These are phyloP conservation scores for Parambassis ranga DNA, from an alignment of 2,797 vertebrate species.

Conservation along the genomic window DNA sequence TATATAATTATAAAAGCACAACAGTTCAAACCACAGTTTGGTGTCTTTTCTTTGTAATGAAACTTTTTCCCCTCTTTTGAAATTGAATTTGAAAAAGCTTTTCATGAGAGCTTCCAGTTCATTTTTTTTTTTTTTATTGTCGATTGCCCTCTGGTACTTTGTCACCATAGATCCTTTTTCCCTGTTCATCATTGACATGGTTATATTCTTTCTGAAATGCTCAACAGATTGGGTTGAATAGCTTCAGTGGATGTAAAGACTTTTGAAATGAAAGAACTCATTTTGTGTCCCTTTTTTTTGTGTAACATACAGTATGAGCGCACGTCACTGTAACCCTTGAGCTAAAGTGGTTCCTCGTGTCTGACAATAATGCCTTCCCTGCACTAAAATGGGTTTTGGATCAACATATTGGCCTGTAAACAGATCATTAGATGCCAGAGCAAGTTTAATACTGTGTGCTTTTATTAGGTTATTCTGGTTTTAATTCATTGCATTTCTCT, in stretches of 20 bases:
- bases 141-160: background rate
- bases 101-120: background rate
- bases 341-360: conserved; percentile 2
- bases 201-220: background rate
- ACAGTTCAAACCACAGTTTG: too few relatives aligned
- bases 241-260: background rate
- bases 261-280: background rate
- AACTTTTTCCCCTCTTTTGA: too few relatives aligned
- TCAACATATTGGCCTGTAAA: background rate
- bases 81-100: too few relatives aligned
- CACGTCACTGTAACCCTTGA: background rate
- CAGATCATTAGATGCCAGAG: background rate
- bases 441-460: background rate
- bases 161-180: background rate
- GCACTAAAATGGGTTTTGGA: background rate
- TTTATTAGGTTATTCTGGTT: background rate
- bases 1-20: too few relatives aligned
- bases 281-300: background rate
- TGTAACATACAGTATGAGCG: background rate
- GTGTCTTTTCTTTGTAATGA: too few relatives aligned
- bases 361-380: background rate
- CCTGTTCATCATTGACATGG: background rate
- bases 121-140: background rate
- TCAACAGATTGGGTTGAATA: background rate
- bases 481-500: background rate